Base-by-base conservation (phyloP, 2,888 invertebrate genomes). In the Hymenopus coronatus region DNA sequence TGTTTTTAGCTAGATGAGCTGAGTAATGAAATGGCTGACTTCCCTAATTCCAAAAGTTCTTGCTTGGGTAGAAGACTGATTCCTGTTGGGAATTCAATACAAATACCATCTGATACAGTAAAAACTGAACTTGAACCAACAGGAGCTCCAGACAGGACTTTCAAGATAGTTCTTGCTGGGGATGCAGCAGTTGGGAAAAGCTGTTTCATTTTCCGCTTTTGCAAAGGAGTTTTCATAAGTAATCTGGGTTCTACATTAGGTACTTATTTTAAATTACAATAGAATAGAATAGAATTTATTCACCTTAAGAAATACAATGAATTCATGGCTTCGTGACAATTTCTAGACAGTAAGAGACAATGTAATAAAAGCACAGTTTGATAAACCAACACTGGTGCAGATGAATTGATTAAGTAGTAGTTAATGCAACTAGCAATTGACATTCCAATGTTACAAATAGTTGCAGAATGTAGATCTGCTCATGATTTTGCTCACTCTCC, bases 101-200 rank as follows among this genome's bases (percentile, higher is more conserved):
- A 87, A 82, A n/a, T 87, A 14, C 87, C 87, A 25, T 33, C 20
- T 3, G 82, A 82, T 33, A 15, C 82, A 7, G 20, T 15, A 82
- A 12, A 12, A 14, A 15, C 82, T n/a, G 88, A 89, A 54, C 30
- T 88, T 25, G 92, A 92, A 84, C 91, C 92, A 14, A 91, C 91
- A 8, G 92, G 92, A 28, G 92, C 93, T n/a, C 94, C 95, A 6
- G 95, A 95, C 89, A 92, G 95, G 84, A 94, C 95, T 88, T 95
- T 94, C 92, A 95, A 95, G 91, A 94, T 95, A 4, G 95, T 95
- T 12, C 93, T 95, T 91, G 95, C 95, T 25, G 95, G 95, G 0
- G 95, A 95, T 91, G 95, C 95, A 0, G 94, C 95, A 3, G 95
- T 95, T 1, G 95, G 95, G 12, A 95, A 95, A 92, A 94, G 95